phyloP scores from a whole-genome alignment of 2,113 vertebrate genomes.

The Psilopogon haemacephalus region DNA sequence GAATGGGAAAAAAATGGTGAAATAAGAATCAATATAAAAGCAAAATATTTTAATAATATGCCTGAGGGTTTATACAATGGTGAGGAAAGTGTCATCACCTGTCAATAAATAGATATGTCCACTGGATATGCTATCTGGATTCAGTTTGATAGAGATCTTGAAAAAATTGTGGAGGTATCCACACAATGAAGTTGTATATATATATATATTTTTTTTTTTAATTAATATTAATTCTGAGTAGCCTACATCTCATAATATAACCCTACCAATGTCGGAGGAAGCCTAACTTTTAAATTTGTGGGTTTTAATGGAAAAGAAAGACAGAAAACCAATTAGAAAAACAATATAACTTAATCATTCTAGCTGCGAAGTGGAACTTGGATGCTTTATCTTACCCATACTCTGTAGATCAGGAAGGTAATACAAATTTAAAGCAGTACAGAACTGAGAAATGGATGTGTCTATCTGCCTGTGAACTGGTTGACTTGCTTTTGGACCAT shows the following conservation, averaged over 20 bases:
- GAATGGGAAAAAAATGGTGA: background rate
- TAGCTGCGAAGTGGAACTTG: background rate
- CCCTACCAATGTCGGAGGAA: background rate
- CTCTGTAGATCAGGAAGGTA: background rate
- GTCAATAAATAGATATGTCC: background rate
- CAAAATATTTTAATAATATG: background rate
- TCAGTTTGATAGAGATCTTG: background rate
- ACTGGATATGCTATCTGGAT: background rate
- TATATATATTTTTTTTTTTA: too few relatives aligned
- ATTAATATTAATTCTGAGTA: background rate
- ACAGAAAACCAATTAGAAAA: background rate
- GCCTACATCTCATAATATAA: background rate
- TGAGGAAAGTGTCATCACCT: background rate
- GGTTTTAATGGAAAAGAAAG: background rate
- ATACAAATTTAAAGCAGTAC: background rate
- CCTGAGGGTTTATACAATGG: background rate
- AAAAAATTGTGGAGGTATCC: background rate
- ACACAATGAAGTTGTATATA: too few relatives aligned
- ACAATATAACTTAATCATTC: background rate
- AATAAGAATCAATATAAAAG: background rate
- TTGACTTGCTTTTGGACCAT: background rate
- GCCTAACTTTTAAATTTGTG: background rate
- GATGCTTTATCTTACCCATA: background rate
- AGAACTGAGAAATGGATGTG: background rate
- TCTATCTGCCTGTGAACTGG: background rate